Evolutionary conservation across 2,797 vertebrate species (phyloP), one percentile per base, ranked within the genome.

Genomic region (Typhlichthys eigenmanni): DNA sequence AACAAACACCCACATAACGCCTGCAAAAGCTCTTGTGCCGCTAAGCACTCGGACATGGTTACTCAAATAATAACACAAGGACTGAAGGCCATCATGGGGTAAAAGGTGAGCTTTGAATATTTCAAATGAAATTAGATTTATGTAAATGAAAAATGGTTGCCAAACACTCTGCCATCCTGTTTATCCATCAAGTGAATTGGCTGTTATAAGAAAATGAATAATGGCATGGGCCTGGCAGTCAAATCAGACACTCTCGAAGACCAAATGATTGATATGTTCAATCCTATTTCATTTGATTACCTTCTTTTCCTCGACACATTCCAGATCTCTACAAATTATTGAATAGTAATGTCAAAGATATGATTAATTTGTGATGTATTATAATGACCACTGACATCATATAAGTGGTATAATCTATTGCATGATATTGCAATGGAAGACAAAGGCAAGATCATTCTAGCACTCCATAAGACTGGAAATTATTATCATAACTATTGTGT

Each of bases 91-190:
- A 65, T 81, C 63, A 63, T n/a, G n/a, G 66, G 66, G 52, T 78
- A 72, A 78, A 76, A 87, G 84, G 81, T 88, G 84, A 82, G 71
- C 59, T 69, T 79, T 64, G 71, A 83, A 75, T 82, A 87, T 89
- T 86, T 88, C 79, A 81, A 77, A 71, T 80, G 69, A 85, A 90
- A 90, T 89, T 75, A 84, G 68, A 89, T 88, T 87, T 81, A 89
- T 87, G 77, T 76, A 83, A 88, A 90, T 88, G 67, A 17, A 72
- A 80, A 84, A 79, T 12, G 51, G 60, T 60, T 82, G 74, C 83
- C 84, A 87, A 83, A 80, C 78, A 78, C 75, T 76, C 70, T 47
- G 60, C 66, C 3, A 1, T 61, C 58, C 74, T 85, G 81, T 88
- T 90, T 89, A 78, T 87, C 87, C 83, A 86, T 89, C 88, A 87